Conservation (phyloP, 1,140 invertebrate species). For the Metopolophium dirhodum region DNA sequence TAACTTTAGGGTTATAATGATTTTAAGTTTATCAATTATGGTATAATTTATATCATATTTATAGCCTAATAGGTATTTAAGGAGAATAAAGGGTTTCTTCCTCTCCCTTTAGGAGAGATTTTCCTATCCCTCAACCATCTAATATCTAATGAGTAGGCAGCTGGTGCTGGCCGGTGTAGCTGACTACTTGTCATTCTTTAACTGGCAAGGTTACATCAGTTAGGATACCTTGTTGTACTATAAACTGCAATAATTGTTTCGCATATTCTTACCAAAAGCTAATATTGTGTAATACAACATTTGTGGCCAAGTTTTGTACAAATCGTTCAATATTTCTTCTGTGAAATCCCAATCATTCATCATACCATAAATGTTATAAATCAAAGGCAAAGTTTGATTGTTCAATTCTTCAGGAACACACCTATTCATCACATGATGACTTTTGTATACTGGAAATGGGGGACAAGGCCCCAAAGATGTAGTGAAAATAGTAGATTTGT, state of each 20-base stretch:
- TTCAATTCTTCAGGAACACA: slow-evolving; percentile 79
- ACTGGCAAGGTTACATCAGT: too few species aligned
- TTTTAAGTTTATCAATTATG: too few species aligned
- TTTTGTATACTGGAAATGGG: slow-evolving; percentile 73
- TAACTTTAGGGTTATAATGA: too few species aligned
- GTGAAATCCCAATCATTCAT: slow-evolving; percentile 87
- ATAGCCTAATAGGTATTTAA: too few species aligned
- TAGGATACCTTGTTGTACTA: too few species aligned
- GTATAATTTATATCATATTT: neutral
- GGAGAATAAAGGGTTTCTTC: too few species aligned
- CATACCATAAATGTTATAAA: slow-evolving; percentile 77
- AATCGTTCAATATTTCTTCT: slow-evolving; percentile 85
- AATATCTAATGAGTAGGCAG: neutral
- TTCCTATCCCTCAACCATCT: too few species aligned
- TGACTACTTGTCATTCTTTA: too few species aligned
- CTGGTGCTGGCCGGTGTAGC: neutral
- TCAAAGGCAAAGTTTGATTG: slow-evolving; percentile 69
- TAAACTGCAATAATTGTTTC: too few species aligned
- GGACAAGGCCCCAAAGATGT: slow-evolving; percentile 76
- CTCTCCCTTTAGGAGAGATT: too few species aligned
- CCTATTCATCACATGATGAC: slow-evolving; percentile 81
- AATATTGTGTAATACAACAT: slow-evolving; percentile 82
- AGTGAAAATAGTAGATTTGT: slow-evolving; percentile 63
- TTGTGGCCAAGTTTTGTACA: slow-evolving; percentile 86
- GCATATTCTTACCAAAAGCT: slow-evolving; percentile 74